These are phyloP conservation scores for Neolamprologus toae DNA, from an alignment of 2,113 vertebrate genomes.

Conservation along the genomic window DNA sequence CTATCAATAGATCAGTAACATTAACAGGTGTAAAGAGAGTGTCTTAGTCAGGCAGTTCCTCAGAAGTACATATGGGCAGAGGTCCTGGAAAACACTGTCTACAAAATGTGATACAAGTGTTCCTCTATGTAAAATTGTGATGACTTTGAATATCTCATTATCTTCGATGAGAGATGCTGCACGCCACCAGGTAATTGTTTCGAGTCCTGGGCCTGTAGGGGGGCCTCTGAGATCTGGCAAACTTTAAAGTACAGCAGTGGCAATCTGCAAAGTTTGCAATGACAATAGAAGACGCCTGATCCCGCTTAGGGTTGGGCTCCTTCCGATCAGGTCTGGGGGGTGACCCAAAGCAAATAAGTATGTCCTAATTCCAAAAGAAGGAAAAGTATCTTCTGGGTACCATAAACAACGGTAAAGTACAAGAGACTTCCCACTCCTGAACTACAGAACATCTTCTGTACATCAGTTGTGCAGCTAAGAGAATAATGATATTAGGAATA, in stretches of 20 bases:
- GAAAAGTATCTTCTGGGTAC: background rate
- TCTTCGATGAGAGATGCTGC: background rate
- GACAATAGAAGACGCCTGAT: background rate
- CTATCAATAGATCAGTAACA: background rate
- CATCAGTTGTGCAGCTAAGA: background rate
- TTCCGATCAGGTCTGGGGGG: background rate
- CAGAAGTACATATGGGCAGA: background rate
- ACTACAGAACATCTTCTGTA: background rate
- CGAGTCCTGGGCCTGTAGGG: rapidly evolving
- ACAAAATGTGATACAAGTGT: background rate
- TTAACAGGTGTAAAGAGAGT: background rate
- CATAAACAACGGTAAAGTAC: background rate
- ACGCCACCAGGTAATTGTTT: rapidly evolving
- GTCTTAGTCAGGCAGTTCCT: background rate
- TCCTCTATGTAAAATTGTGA: background rate
- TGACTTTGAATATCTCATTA: background rate
- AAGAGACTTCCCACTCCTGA: background rate
- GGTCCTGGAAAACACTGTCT: background rate
- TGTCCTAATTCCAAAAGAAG: background rate
- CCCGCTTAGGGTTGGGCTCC: background rate
- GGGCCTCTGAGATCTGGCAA: background rate
- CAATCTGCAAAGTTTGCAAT: background rate
- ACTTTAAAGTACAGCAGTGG: background rate
- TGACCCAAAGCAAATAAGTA: background rate
- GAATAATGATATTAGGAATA: background rate